A percentile compares a stretch with the other conserved stretches of the same genome.
Evolutionary conservation across 2,113 vertebrate genomes (phyloP).

Genomic region (Uria aalge): DNA sequence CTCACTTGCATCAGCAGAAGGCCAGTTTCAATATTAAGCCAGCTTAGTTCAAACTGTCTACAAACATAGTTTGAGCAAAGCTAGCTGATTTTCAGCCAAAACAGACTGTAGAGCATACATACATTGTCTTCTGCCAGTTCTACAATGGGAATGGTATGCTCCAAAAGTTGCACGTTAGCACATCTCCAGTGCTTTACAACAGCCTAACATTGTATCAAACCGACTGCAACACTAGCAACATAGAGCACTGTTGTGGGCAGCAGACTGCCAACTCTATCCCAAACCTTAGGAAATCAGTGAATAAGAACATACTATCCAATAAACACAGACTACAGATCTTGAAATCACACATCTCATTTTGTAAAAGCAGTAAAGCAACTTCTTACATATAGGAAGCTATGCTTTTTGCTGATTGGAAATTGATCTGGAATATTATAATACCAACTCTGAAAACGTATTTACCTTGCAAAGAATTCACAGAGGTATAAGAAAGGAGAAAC

Average conservation of each 20-base stretch:
- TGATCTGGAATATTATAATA: neutral
- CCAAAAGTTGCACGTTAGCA: neutral
- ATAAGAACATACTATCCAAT: neutral
- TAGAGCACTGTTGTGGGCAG: neutral
- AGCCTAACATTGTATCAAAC: neutral
- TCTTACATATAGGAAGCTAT: neutral
- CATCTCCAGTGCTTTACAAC: neutral
- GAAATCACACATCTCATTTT: neutral
- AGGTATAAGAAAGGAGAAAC: neutral
- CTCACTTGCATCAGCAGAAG: neutral
- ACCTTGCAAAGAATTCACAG: neutral
- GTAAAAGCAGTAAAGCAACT: neutral
- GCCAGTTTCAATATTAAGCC: neutral
- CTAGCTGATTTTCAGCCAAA: neutral
- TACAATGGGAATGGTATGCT: neutral
- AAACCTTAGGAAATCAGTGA: neutral
- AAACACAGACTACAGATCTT: neutral
- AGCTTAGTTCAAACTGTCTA: neutral
- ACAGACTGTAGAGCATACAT: rapidly evolving
- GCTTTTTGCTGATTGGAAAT: neutral
- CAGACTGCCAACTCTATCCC: neutral
- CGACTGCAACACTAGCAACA: neutral
- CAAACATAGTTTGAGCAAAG: neutral
- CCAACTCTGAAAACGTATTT: neutral
- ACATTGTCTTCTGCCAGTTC: neutral